A percentile compares a stretch with the other conserved stretches of the same genome.
phyloP scores from a whole-genome alignment of 2,888 invertebrate genomes.

The Chymomyza caudatula region DNA sequence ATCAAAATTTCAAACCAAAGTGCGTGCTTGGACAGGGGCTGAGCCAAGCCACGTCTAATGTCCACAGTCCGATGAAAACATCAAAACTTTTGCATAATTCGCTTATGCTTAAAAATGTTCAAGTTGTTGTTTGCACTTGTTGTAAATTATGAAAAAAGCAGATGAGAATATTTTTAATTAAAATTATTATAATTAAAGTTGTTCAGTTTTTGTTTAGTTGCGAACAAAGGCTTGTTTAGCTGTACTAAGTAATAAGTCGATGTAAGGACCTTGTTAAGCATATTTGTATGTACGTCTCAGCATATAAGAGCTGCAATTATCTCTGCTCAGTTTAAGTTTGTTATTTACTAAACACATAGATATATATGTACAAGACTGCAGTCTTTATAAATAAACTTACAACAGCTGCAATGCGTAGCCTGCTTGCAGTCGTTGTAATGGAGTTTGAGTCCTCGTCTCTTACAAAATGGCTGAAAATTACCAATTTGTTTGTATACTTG shows the following conservation, averaged over 20 bases:
- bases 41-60: not conserved
- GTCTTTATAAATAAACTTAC: constrained; percentile 57
- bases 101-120: constrained; percentile 68
- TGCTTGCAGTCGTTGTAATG: constrained; percentile 51
- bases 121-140: constrained; percentile 51
- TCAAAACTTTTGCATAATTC: constrained; percentile 70
- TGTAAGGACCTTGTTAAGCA: not conserved
- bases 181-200: constrained; percentile 65
- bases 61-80: constrained; percentile 40
- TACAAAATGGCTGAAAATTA: constrained; percentile 59
- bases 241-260: not conserved
- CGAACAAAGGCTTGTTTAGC: not conserved
- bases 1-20: constrained; percentile 52
- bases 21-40: constrained; percentile 31
- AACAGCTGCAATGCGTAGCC: constrained; percentile 61
- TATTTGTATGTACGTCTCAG: not conserved
- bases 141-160: constrained; percentile 33
- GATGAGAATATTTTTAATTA: constrained; percentile 59
- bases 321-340: not conserved
- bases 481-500: constrained; percentile 46
- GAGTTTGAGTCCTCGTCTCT: constrained; percentile 16
- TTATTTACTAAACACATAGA: constrained; percentile 10
- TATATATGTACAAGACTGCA: constrained; percentile 22
- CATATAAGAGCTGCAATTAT: constrained; percentile 16
- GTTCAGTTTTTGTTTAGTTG: constrained; percentile 19